Evolutionary conservation across 2,888 invertebrate genomes (phyloP).

Genomic region (Mythimna impura): DNA sequence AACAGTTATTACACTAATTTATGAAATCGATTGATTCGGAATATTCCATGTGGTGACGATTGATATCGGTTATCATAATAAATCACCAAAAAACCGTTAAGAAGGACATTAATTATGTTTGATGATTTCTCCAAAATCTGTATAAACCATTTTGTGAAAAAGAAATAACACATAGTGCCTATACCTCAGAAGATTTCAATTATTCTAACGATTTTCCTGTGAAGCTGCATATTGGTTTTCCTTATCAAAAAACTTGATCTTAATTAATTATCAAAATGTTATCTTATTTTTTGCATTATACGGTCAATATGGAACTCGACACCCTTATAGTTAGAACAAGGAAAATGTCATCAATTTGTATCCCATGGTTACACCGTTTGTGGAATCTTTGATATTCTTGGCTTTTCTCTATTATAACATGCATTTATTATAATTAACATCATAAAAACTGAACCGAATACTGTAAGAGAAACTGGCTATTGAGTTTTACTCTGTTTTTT

Average conservation of each 20-base stretch:
- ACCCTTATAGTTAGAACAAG: neutral
- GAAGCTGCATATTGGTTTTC: neutral
- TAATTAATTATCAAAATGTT: neutral
- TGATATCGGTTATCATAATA: conserved; percentile 15
- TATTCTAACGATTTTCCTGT: neutral
- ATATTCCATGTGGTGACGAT: conserved; percentile 14
- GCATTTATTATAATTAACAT: too few relatives aligned
- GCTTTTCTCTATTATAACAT: too few relatives aligned
- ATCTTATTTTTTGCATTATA: neutral
- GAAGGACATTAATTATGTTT: neutral
- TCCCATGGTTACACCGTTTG: neutral
- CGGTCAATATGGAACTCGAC: neutral
- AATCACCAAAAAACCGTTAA: neutral
- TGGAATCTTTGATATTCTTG: too few relatives aligned
- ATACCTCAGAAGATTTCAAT: neutral
- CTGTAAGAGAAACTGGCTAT: neutral
- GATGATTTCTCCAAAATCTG: neutral
- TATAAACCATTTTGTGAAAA: neutral
- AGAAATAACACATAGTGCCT: neutral
- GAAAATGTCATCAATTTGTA: neutral
- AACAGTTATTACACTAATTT: conserved; percentile 25
- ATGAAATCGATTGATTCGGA: conserved; percentile 6
- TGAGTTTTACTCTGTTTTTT: neutral
- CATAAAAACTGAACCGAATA: neutral
- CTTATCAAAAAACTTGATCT: neutral